These are phyloP conservation scores for Ernsta delagoae DNA, from an alignment of 2,888 invertebrate genomes.

Conservation along the genomic window DNA sequence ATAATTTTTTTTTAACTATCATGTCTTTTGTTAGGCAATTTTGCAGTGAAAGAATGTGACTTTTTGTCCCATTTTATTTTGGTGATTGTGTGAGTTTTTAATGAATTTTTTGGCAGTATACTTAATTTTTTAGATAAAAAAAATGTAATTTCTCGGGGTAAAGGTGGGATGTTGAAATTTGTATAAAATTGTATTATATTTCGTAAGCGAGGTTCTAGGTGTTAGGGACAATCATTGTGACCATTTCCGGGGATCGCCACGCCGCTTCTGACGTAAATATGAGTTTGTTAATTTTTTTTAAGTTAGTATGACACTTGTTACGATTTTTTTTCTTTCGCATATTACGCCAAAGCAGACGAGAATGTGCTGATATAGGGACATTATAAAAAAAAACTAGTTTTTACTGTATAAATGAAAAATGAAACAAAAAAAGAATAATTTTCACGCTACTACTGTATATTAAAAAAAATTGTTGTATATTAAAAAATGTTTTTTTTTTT, in stretches of 20 bases:
- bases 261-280: conserved; percentile 25
- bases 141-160: background rate
- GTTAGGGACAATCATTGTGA: conserved; percentile 9
- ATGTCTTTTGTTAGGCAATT: background rate
- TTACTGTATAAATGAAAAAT: conserved; percentile 75
- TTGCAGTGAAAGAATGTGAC: background rate
- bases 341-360: conserved; percentile 78
- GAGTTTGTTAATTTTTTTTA: conserved; percentile 75
- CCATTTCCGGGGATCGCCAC: conserved; percentile 21
- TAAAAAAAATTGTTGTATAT: conserved; percentile 42
- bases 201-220: conserved; percentile 1
- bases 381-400: conserved; percentile 53
- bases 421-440: conserved; percentile 60
- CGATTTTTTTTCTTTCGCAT: conserved; percentile 71
- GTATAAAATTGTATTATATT: background rate
- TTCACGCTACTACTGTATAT: conserved; percentile 61
- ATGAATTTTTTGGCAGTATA: conserved; percentile 33
- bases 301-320: conserved; percentile 68
- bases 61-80: background rate
- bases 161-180: background rate
- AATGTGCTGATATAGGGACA: conserved; percentile 57
- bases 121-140: conserved; percentile 27
- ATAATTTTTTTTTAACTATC: background rate
- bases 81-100: conserved; percentile 16
- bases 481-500: conserved; percentile 18